Evolutionary conservation across 2,888 invertebrate species (phyloP).

Genomic region (Epicampocera succincta): DNA sequence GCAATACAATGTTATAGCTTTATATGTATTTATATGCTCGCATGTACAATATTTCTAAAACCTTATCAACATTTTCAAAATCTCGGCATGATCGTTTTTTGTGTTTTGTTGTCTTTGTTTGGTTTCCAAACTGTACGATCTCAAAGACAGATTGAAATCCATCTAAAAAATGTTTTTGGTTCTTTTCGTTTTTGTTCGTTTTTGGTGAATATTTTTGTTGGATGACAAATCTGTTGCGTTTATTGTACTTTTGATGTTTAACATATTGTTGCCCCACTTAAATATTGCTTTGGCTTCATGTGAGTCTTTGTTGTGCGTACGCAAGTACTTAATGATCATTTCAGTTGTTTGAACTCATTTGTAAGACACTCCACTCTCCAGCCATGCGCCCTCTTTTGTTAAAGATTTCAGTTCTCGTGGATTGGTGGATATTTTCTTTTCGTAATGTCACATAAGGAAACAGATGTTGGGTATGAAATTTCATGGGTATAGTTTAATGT

Average conservation of each 20-base stretch:
- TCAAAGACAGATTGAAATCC: slow-evolving; percentile 1
- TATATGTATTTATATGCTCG: not conserved
- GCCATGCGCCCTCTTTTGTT: slow-evolving; percentile 53
- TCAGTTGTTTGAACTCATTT: slow-evolving; percentile 40
- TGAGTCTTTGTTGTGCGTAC: slow-evolving; percentile 32
- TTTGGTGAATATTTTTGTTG: slow-evolving; percentile 39
- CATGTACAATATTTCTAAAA: not conserved
- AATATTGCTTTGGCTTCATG: slow-evolving; percentile 48
- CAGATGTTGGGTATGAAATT: slow-evolving; percentile 64
- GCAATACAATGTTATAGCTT: slow-evolving; percentile 33
- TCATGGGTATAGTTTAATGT: slow-evolving; percentile 2
- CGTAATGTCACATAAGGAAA: slow-evolving; percentile 66
- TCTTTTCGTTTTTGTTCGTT: not conserved
- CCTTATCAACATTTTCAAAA: slow-evolving; percentile 60
- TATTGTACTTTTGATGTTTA: slow-evolving; percentile 62
- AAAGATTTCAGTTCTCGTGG: slow-evolving; percentile 17
- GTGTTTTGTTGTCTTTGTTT: not conserved
- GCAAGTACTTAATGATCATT: slow-evolving; percentile 49
- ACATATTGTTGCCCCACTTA: slow-evolving; percentile 69
- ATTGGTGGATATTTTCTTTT: slow-evolving; percentile 51
- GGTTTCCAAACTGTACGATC: not conserved
- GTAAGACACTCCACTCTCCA: slow-evolving; percentile 8
- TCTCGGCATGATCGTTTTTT: slow-evolving; percentile 55
- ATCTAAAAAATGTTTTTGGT: slow-evolving; percentile 13
- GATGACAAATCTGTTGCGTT: slow-evolving; percentile 60